Percentiles rank a stretch among this genome's conserved stretches.
These are phyloP conservation scores for Oasisia sp. DNA, from an alignment of 2,888 invertebrate species.

Conservation along the genomic window DNA sequence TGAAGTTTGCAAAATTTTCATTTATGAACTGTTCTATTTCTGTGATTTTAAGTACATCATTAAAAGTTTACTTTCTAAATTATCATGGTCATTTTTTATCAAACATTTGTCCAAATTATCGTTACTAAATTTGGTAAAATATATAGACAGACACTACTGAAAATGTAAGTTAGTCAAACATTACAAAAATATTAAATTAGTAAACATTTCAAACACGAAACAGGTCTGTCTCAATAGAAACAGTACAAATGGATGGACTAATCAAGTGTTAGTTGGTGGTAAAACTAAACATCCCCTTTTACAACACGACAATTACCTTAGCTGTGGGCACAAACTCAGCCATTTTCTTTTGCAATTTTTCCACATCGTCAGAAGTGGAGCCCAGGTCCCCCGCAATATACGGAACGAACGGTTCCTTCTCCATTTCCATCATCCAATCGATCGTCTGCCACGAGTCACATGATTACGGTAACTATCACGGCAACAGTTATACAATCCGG, in stretches of 20 bases:
- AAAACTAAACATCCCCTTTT: background rate
- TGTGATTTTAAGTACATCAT: too few species aligned
- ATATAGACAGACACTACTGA: background rate
- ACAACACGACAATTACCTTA: conserved; percentile 47
- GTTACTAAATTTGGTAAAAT: background rate
- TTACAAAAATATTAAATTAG: too few species aligned
- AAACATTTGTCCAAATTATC: background rate
- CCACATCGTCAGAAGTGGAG: conserved; percentile 50
- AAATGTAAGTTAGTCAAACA: background rate
- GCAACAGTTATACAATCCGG: conserved; percentile 68
- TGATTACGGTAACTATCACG: conserved; percentile 64
- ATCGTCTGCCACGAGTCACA: conserved; percentile 51
- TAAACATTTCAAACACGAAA: background rate
- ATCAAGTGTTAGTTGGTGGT: background rate
- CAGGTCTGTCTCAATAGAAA: background rate
- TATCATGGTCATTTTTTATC: background rate
- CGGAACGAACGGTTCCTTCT: conserved; percentile 59
- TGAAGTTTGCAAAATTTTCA: too few species aligned
- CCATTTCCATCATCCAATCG: conserved; percentile 56
- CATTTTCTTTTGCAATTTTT: conserved; percentile 55
- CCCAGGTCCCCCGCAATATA: conserved; percentile 58
- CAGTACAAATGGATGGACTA: background rate
- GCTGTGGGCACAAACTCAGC: conserved; percentile 54
- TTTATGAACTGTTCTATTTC: too few species aligned
- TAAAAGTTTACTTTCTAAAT: too few species aligned